Base-by-base conservation (phyloP, 2,888 invertebrate species). In the Anodontia alba region DNA sequence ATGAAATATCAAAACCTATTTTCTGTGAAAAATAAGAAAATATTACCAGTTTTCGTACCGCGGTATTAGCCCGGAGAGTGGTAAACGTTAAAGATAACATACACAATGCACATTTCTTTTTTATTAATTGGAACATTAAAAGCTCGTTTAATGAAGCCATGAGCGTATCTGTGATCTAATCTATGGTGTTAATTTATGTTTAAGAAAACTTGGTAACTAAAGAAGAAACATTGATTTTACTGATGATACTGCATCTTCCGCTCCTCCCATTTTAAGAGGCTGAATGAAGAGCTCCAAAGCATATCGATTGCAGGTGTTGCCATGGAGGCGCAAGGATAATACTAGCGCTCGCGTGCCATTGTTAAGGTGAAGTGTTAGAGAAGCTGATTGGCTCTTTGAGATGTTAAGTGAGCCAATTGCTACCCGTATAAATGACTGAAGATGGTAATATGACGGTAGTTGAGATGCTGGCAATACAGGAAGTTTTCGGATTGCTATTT, bases 341-440 rank as follows among this genome's bases (percentile, higher is more conserved):
- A 38, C 70, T 43, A 46, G 71, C 51, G 54, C 54, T 43, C 46
- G 70, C 69, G 49, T 36, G 66, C 67, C 23, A 33, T 49, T 62
- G 42, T 33, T 31, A 67, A 57, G 73, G 36, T 57, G 66, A 46
- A 76, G 83, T 83, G 79, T 83, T 79, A 76, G 46, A 68, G 80
- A 66, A 69, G 67, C 76, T 80, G 81, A 85, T 85, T 85, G 84
- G 84, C 77, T 85, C 73, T 78, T 80, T 80, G 76, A 73, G 68
- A 73, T 20, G 33, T 71, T 75, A 68, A 76, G 69, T 51, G 80
- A 81, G 70, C 86, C 86, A 86, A 86, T 86, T 81, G 83, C 76
- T 76, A 73, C 83, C 86, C 83, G 86, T 86, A 86, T 86, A 86
- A 86, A 81, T 85, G 85, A 76, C 73, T 26, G 68, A 72, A 76